These are phyloP conservation scores for Zaprionus africanus DNA, from an alignment of 1,140 invertebrate genomes.

Conservation along the genomic window DNA sequence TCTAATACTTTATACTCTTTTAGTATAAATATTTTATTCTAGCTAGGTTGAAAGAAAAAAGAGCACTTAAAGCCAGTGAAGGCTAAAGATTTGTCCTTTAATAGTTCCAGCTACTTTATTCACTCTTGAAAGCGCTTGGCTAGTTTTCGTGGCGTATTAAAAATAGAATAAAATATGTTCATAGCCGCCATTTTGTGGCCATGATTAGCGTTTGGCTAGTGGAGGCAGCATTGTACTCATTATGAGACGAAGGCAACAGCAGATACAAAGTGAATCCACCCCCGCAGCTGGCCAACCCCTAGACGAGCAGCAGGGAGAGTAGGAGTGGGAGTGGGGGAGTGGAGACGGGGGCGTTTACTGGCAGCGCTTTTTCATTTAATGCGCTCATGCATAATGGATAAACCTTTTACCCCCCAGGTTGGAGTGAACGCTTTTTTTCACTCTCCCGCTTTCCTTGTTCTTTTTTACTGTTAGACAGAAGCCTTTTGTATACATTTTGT, in stretches of 20 bases:
- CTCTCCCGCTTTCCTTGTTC: background rate
- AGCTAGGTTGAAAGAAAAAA: too few species aligned
- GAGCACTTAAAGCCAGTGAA: background rate
- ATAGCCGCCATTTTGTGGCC: conserved; percentile 38
- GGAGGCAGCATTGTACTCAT: conserved; percentile 18
- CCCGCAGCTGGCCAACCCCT: conserved; percentile 44
- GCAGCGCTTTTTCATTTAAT: conserved; percentile 66
- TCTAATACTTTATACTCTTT: too few species aligned
- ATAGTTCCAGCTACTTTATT: background rate
- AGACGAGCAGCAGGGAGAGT: background rate
- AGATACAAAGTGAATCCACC: conserved; percentile 48
- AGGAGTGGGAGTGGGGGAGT: background rate
- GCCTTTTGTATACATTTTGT: conserved; percentile 70
- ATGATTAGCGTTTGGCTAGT: conserved; percentile 28
- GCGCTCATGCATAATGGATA: conserved; percentile 72
- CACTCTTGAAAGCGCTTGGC: background rate
- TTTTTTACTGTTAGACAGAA: conserved; percentile 50
- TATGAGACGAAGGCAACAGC: conserved; percentile 21
- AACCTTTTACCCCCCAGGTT: conserved; percentile 60
- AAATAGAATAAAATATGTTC: conserved; percentile 9
- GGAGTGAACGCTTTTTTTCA: conserved; percentile 11
- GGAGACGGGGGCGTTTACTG: conserved; percentile 20
- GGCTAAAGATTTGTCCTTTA: background rate
- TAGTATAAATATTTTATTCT: too few species aligned
- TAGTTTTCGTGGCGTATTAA: background rate